Evolutionary conservation across 1,140 invertebrate genomes (phyloP), one percentile per base, ranked within the genome.

Genomic region (Ptiloglossa arizonensis): DNA sequence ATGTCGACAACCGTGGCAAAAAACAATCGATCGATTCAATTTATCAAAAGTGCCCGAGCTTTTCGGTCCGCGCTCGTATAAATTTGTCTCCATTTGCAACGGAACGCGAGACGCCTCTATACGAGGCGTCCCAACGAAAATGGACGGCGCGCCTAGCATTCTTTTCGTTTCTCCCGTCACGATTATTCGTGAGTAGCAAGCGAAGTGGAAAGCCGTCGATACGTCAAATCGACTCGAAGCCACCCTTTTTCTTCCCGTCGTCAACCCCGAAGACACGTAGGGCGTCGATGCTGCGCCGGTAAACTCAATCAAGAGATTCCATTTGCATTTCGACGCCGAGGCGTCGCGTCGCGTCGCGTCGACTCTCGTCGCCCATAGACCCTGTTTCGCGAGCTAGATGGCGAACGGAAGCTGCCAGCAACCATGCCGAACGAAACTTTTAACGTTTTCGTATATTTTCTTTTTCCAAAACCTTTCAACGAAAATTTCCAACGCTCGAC

Each of bases 241-340:
- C 35, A 11, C 54, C 44, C 50, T 67, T 71, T 83, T 79, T 60
- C 50, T 80, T 71, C 15, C 19, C 35, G 22, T n/a, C 17, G 11
- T 6, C 50, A 22, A 29, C 19, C 11, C 13, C 59, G 35, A 24
- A 81, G 75, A 72, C 52, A 72, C 11, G 46, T n/a, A 44, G 35
- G n/a, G 19, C 62, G 50, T 78, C 35, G 66, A 62, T 24, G 57
- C 29, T 38, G 63, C 46, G 19, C 48, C 44, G 63, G 52, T 84
- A 81, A 85, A 85, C 83, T 85, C 78, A 81, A 85, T 85, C 82
- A 85, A 81, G 46, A 81, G 82, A 84, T 85, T 80, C 73, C 82
- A 81, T 80, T 84, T 85, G 73, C 78, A 78, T 77, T 81, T 85
- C 72, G 60, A 50, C 56, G 63, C 52, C 60, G 68, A 54, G 35